phyloP scores from a whole-genome alignment of 2,113 vertebrate genomes.

The Ceratotherium simum region DNA sequence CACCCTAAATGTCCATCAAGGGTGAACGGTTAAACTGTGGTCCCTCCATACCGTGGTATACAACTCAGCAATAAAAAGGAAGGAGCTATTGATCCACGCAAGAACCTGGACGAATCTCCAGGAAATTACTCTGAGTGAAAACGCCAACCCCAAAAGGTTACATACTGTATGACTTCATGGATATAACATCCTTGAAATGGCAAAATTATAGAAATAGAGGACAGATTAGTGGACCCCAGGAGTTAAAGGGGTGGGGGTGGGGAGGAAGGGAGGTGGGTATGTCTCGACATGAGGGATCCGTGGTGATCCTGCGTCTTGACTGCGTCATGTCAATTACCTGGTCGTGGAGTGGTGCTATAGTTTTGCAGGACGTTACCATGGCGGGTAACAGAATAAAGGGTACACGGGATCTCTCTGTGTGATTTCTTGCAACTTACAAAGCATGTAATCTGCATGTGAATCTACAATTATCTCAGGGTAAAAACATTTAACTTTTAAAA shows the following conservation, averaged over 20 bases:
- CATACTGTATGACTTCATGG: neutral
- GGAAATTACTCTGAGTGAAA: neutral
- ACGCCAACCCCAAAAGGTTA: neutral
- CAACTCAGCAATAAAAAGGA: neutral
- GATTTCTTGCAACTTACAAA: neutral
- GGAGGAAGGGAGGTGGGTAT: neutral
- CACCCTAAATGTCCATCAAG: neutral
- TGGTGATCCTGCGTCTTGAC: neutral
- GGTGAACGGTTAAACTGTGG: neutral
- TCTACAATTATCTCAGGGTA: neutral
- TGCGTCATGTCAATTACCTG: no score
- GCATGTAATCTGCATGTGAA: neutral
- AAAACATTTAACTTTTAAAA: neutral
- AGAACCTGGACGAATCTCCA: neutral
- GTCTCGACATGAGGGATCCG: no score
- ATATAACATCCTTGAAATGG: neutral
- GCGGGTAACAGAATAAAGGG: neutral
- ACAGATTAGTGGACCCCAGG: neutral
- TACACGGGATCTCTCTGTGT: neutral
- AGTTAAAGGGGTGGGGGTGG: neutral
- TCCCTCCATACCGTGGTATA: no score
- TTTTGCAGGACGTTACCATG: no score
- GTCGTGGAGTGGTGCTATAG: fast-evolving
- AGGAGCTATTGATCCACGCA: fast-evolving
- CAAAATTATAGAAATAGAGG: neutral